Conservation (phyloP, 2,113 vertebrate genomes). For the Rhegmatorhina hoffmannsi region DNA sequence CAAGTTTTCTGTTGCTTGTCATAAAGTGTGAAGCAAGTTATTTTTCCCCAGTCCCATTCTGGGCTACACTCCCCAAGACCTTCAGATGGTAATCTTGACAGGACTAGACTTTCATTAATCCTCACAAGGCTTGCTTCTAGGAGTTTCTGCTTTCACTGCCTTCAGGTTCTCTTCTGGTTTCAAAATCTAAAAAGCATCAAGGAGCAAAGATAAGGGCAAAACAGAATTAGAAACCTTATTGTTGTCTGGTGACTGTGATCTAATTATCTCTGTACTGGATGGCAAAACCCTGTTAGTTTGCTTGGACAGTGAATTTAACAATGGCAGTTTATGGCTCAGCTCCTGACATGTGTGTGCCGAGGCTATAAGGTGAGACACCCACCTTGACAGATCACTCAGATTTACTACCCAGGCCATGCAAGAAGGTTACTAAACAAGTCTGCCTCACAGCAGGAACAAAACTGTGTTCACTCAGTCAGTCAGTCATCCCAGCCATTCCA, state of each 20-base stretch:
- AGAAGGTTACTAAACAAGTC: not conserved
- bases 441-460: not conserved
- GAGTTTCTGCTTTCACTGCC: not conserved
- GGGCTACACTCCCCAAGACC: not conserved
- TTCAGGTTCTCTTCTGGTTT: not conserved
- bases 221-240: not conserved
- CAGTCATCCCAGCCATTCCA: not conserved
- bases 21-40: not conserved
- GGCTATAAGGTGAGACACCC: not conserved
- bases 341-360: fast-evolving
- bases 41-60: not conserved
- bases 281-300: not conserved
- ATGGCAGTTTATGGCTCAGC: not conserved
- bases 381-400: not conserved
- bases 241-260: not conserved
- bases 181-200: not conserved
- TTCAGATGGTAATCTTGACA: not conserved
- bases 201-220: not conserved
- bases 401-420: not conserved
- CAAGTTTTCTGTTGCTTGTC: not conserved
- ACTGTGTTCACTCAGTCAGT: not conserved
- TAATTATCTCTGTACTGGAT: not conserved
- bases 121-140: not conserved
- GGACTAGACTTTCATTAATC: not conserved
- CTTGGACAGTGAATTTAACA: not conserved